phyloP scores from a whole-genome alignment of 2,113 vertebrate genomes.

The Mustela nigripes region DNA sequence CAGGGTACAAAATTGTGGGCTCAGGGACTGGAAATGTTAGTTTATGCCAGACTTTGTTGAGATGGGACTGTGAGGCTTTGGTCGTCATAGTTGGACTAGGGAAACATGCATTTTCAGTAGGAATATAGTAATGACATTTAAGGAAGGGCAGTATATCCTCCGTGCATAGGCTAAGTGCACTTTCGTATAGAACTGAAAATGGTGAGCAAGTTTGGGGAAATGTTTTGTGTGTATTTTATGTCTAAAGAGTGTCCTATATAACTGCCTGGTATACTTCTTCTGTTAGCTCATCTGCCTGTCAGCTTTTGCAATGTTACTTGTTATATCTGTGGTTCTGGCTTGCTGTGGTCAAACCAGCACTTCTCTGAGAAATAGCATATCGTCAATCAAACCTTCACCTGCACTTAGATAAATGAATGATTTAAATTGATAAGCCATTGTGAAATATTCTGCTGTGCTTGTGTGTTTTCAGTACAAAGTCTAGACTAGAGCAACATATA shows the following conservation, averaged over 20 bases:
- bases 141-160: background rate
- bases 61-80: background rate
- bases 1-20: background rate
- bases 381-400: background rate
- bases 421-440: background rate
- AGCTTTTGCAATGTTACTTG: background rate
- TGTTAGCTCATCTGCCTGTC: background rate
- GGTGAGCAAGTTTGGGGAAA: background rate
- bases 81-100: background rate
- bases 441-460: background rate
- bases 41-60: background rate
- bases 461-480: slow-evolving; percentile 45
- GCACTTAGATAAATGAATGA: background rate
- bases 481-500: background rate
- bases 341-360: background rate
- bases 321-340: slow-evolving; percentile 10
- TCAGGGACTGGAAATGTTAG: background rate
- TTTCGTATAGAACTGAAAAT: background rate
- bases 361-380: slow-evolving; percentile 15
- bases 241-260: background rate
- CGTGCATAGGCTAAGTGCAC: background rate
- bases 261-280: background rate
- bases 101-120: background rate
- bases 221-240: background rate
- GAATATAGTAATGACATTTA: background rate